Evolutionary conservation across 2,113 vertebrate species (phyloP).

Genomic region (Morone chrysops): DNA sequence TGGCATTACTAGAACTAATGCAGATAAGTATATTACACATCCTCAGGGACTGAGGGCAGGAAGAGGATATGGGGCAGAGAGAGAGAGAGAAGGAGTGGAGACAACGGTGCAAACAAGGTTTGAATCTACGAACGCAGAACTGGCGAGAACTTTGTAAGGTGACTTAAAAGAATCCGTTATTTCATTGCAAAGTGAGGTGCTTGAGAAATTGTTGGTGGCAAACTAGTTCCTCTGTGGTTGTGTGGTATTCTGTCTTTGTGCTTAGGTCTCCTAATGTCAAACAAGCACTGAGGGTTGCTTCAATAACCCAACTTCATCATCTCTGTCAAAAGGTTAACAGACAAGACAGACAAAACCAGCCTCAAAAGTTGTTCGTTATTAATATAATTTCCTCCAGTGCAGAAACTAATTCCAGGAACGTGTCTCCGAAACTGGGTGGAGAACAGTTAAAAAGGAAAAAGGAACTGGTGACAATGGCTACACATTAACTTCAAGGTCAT

Average conservation of each 20-base stretch:
- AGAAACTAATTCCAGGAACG: background rate
- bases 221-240: background rate
- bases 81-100: background rate
- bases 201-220: background rate
- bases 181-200: background rate
- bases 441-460: background rate
- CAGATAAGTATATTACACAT: constrained; percentile 10
- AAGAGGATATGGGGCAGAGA: constrained; percentile 15
- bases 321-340: background rate
- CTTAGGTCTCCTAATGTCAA: background rate
- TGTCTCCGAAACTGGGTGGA: background rate
- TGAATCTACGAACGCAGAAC: background rate
- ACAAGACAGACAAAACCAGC: background rate
- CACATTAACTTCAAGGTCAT: no score
- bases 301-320: background rate
- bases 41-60: constrained; percentile 40
- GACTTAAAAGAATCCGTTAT: background rate
- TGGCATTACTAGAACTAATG: background rate
- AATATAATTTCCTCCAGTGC: background rate
- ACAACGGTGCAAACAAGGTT: background rate
- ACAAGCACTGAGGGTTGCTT: background rate
- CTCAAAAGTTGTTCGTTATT: background rate
- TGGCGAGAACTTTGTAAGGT: background rate
- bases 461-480: background rate
- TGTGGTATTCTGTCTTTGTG: background rate